Evolutionary conservation across 2,113 vertebrate species (phyloP).

Genomic region (Cyphotilapia sp.): DNA sequence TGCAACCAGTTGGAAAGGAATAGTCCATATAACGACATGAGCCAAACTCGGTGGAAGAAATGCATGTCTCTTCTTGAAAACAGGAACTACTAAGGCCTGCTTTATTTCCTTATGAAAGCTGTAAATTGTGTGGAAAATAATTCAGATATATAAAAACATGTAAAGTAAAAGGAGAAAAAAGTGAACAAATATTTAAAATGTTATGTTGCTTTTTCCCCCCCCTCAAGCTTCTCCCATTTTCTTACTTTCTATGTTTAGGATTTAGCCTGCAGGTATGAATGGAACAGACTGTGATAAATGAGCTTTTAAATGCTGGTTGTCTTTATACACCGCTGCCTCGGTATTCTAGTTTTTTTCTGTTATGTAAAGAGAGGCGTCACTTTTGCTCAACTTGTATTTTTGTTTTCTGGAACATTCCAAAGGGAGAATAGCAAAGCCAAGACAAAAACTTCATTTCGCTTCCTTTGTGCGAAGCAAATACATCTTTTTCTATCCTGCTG

Average conservation of each 20-base stretch:
- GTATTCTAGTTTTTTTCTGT: not conserved
- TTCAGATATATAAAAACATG: not conserved
- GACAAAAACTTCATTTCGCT: not conserved
- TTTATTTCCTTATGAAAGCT: not conserved
- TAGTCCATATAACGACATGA: not conserved
- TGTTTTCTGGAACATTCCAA: not conserved
- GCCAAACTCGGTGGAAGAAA: not conserved
- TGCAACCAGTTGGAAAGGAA: not conserved
- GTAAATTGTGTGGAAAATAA: not conserved
- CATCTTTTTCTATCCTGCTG: not conserved
- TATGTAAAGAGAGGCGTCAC: not conserved
- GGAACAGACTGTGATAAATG: conserved; percentile 13
- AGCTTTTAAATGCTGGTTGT: not conserved
- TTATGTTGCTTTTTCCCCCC: not conserved
- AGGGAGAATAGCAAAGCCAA: not conserved
- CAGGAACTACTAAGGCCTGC: not conserved
- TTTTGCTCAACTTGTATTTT: not conserved
- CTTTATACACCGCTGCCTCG: not conserved
- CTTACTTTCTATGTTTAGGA: not conserved
- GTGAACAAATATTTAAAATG: conserved; percentile 4
- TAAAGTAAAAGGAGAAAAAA: not conserved
- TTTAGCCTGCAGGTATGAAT: conserved; percentile 7
- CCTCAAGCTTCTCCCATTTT: not conserved
- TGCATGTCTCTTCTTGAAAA: not conserved
- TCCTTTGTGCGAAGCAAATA: not conserved